Evolutionary conservation across 2,113 vertebrate genomes (phyloP).

Genomic region (Nestor notabilis): DNA sequence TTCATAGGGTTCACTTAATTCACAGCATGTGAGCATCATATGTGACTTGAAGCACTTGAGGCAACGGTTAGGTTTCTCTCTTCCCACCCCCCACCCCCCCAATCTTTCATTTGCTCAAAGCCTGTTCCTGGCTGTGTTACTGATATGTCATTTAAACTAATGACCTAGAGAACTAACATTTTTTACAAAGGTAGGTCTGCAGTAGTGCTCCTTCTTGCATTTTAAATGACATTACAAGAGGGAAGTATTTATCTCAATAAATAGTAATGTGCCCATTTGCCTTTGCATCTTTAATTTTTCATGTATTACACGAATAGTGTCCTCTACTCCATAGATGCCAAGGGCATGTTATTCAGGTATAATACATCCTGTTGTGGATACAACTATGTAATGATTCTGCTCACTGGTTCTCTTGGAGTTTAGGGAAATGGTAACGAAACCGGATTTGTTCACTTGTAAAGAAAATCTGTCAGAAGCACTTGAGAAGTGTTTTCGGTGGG

Average conservation of each 20-base stretch:
- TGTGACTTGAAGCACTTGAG: not conserved
- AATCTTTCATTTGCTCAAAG: not conserved
- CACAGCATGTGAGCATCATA: not conserved
- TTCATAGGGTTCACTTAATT: slow-evolving; percentile 35
- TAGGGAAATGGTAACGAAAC: not conserved
- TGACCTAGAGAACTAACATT: not conserved
- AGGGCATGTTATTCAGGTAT: not conserved
- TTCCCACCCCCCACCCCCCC: too few species aligned
- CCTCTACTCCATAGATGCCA: not conserved
- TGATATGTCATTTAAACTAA: not conserved
- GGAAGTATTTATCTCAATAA: not conserved
- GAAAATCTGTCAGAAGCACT: not conserved
- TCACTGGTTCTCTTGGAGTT: not conserved
- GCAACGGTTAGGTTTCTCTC: not conserved
- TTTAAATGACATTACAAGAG: not conserved
- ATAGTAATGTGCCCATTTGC: not conserved
- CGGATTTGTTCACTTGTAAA: not conserved
- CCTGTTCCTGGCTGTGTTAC: not conserved
- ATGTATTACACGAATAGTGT: not conserved
- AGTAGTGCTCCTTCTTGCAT: not conserved
- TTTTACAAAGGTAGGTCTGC: not conserved
- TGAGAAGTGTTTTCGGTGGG: not conserved
- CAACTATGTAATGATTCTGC: not conserved
- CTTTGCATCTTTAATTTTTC: not conserved
- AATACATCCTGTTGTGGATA: not conserved